phyloP scores from a whole-genome alignment of 2,888 invertebrate genomes.

The Drosophila eohydei region DNA sequence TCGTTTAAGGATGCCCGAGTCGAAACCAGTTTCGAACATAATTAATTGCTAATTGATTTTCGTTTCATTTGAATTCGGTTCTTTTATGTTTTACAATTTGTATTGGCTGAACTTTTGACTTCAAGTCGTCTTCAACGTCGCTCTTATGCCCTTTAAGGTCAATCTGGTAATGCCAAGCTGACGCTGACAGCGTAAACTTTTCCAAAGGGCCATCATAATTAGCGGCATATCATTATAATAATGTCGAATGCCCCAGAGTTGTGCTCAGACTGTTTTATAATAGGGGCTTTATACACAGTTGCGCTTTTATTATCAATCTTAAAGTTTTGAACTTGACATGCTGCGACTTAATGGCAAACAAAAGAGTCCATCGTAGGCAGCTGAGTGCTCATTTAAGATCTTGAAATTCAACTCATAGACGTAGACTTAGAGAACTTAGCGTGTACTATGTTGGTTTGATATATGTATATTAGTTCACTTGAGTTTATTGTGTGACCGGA shows the following conservation, averaged over 20 bases:
- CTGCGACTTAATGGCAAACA: constrained; percentile 24
- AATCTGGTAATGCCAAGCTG: constrained; percentile 20
- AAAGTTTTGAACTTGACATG: constrained; percentile 23
- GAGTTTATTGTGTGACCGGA: constrained; percentile 1
- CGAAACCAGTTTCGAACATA: constrained; percentile 49
- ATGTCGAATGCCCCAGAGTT: constrained; percentile 22
- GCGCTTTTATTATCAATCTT: constrained; percentile 10
- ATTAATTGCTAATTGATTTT: constrained; percentile 79
- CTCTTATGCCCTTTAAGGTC: constrained; percentile 57
- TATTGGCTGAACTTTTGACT: constrained; percentile 51
- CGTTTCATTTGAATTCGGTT: constrained; percentile 11
- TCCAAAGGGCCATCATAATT: constrained; percentile 76
- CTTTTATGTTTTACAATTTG: constrained; percentile 29
- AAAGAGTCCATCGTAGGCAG: neutral
- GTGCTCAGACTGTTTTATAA: neutral
- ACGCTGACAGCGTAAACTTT: constrained; percentile 49
- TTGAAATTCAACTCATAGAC: neutral
- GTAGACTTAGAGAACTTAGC: neutral
- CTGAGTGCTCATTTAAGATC: constrained; percentile 6
- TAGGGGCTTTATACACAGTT: constrained; percentile 18
- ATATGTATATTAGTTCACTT: constrained; percentile 2
- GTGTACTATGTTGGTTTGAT: neutral
- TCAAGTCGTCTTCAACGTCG: constrained; percentile 8
- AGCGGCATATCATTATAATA: constrained; percentile 58
- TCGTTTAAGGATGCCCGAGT: constrained; percentile 52